Base-by-base conservation (phyloP, 2,888 invertebrate species). In the Heliconius cydno region DNA sequence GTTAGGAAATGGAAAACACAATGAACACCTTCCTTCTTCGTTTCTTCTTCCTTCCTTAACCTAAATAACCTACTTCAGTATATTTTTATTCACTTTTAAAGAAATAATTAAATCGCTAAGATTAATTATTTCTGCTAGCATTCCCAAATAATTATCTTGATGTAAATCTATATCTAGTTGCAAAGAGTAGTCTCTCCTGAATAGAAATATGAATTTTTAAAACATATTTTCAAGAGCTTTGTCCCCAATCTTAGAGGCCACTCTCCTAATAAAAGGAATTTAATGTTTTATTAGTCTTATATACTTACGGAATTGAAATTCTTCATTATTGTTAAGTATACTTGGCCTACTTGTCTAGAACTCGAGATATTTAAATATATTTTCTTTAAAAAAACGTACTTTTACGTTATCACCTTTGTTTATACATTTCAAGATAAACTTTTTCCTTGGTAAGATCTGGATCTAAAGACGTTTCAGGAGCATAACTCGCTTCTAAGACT, bases 401-500 rank as follows among this genome's bases (percentile, higher is more conserved):
- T 65, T 65, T 66, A 46, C 65, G 28, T 75, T 65, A 75, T 65
- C 60, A 19, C 57, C 63, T 78, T 72, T 74, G 78, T 78, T 74
- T 78, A 74, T 67, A 67, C 22, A 78, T 46, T 72, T 72, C 28
- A n/a, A 12, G 75, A 78, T 75, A 80, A 80, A 46, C 74, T 73
- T 78, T 80, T 78, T 75, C 28, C 71, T 60, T 65, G 65, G 19
- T 19, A 71, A 77, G 77, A 74, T 80, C 73, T 28, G 12, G 70
- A 80, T 80, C 80, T 78, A 30, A 41, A 41, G 76, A 78, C 65
- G 22, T 80, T 78, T 80, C 76, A 78, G 78, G 65, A 68, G 57
- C 78, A 81, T 80, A 81, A 80, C 78, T 81, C 78, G 75, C 70
- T 78, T 80, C 78, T 78, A 76, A 73, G 78, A 74, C 80, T 81